These are phyloP conservation scores for Sardinella longiceps DNA, from an alignment of 2,797 vertebrate species.

Conservation along the genomic window DNA sequence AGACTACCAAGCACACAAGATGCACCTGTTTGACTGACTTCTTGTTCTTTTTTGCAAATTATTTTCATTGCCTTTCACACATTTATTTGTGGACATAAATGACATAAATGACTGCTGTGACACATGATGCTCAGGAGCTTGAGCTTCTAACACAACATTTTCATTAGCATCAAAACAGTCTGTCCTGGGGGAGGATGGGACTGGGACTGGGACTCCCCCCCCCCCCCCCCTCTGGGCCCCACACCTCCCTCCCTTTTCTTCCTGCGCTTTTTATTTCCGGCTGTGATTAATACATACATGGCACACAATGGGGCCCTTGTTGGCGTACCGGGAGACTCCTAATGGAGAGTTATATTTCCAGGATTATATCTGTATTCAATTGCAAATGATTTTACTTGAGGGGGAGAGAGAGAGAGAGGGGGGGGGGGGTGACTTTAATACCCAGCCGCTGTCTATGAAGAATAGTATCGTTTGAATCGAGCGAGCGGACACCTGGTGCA, in stretches of 20 bases:
- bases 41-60: neutral
- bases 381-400: constrained; percentile 93
- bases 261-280: constrained; percentile 90
- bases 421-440: constrained; percentile 86
- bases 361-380: constrained; percentile 99
- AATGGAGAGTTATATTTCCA: constrained; percentile 99
- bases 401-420: neutral
- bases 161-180: constrained; percentile 82
- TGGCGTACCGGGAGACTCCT: constrained; percentile 94
- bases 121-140: neutral
- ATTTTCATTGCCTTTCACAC: neutral
- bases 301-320: constrained; percentile 95
- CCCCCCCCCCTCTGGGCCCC: neutral
- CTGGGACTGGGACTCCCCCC: no score
- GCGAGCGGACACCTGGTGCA: constrained; percentile 95
- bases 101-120: neutral
- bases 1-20: neutral
- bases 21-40: constrained; percentile 9
- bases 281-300: constrained; percentile 82
- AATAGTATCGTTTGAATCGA: constrained; percentile 99
- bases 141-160: constrained; percentile 67
- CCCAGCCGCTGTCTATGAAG: constrained; percentile 97
- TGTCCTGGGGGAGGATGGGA: neutral
- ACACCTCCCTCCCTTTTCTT: constrained; percentile 22
- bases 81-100: neutral